These are phyloP conservation scores for Trichechus manatus DNA, from an alignment of 2,113 vertebrate genomes.

Conservation along the genomic window DNA sequence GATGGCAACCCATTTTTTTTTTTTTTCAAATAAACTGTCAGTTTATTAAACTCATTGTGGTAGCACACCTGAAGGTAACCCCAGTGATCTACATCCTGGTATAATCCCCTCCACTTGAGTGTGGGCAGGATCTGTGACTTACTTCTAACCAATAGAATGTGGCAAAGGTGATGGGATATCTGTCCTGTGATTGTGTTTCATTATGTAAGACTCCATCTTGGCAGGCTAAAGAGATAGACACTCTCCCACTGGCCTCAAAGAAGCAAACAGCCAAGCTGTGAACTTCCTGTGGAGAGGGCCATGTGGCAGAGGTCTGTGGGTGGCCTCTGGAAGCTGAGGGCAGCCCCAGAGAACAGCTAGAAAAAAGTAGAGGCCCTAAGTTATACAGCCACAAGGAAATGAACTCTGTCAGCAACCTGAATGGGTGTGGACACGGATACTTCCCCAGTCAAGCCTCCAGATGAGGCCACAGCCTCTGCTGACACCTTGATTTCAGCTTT, in stretches of 20 bases:
- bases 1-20: no score
- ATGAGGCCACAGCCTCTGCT: not conserved
- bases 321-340: not conserved
- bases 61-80: not conserved
- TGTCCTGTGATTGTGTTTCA: not conserved
- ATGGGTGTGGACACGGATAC: rapidly evolving
- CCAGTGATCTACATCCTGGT: rapidly evolving
- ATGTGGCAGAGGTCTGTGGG: rapidly evolving
- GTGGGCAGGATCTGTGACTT: rapidly evolving
- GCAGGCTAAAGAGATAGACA: not conserved
- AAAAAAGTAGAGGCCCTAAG: rapidly evolving
- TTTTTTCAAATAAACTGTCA: not conserved
- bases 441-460: not conserved
- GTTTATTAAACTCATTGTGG: not conserved
- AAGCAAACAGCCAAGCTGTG: rapidly evolving
- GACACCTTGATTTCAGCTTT: no score
- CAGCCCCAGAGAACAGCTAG: not conserved
- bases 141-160: not conserved
- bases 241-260: not conserved
- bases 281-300: rapidly evolving
- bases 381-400: not conserved
- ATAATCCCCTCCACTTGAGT: no score
- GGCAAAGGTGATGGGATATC: not conserved
- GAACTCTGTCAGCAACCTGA: not conserved
- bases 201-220: not conserved